Conservation (phyloP, 2,113 vertebrate species). For the Callocephalon fimbriatum region DNA sequence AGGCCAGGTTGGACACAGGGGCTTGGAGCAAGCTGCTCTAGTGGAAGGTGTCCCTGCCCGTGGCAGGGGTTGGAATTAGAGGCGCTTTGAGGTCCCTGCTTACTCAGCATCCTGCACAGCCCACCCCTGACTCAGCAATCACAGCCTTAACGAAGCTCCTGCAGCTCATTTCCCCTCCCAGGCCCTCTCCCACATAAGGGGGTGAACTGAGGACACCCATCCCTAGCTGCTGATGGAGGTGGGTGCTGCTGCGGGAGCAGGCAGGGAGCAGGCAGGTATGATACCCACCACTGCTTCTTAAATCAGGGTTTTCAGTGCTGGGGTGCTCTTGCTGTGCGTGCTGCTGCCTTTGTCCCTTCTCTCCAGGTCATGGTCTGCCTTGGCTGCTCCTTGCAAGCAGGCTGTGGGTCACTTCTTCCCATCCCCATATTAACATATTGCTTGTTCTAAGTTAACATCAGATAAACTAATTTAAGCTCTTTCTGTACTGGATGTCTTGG, state of each 20-base stretch:
- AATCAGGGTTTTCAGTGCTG: fast-evolving
- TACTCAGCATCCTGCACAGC: background rate
- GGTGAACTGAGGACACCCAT: fast-evolving
- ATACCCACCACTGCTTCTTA: fast-evolving
- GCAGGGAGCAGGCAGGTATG: background rate
- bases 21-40: background rate
- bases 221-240: fast-evolving
- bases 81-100: background rate
- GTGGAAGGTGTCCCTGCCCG: background rate
- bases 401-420: background rate
- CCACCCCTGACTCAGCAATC: background rate
- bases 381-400: fast-evolving
- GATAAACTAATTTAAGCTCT: conserved; percentile 60
- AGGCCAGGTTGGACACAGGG: background rate
- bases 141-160: background rate
- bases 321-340: too few species aligned
- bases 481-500: conserved; percentile 57
- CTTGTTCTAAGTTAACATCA: background rate
- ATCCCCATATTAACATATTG: background rate
- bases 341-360: background rate
- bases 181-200: background rate
- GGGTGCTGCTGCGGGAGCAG: fast-evolving
- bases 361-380: fast-evolving
- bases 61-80: background rate
- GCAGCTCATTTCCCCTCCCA: background rate